Evolutionary conservation across 2,888 invertebrate genomes (phyloP), one percentile per base, ranked within the genome.

Genomic region (Mycogona germanica): DNA sequence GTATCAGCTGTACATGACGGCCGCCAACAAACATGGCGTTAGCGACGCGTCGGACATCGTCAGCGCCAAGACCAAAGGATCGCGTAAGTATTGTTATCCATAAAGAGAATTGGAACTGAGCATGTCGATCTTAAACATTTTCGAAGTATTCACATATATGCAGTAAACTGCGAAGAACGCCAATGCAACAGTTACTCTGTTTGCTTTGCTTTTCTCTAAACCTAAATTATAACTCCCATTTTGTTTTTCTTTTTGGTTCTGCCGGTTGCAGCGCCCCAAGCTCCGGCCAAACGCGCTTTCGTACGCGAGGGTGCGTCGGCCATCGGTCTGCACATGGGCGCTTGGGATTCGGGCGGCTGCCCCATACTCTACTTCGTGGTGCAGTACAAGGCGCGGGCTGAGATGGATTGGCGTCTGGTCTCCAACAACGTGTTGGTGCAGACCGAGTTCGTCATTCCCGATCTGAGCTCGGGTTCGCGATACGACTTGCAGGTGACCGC

Each of bases 281-380:
- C 81, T 51, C 84, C 88, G 0, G 74, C 78, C 58, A 82, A 84
- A 63, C 81, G 81, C 57, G 82, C 87, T 63, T 75, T 89, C 44
- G 76, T 91, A 58, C 73, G 77, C n/a, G 78, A 83, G 14, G 91
- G 91, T 69, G 79, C 83, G 56, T 82, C 85, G 3, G 84, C 83
- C 62, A 87, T 93, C 49, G 87, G 87, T 2, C 76, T 96, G 60
- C 91, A 91, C 67, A 78, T 96, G 62, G 85, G 82, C 65, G 84
- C 91, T 58, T 96, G 95, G 95, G 82, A 85, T 56, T 89, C 89
- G 68, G 91, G 92, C 53, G 92, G 92, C 57, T 96, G 95, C 68
- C 88, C 91, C 19, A 92, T 96, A 86, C 78, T 85, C 59, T 88
- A 91, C 69, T 95, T 92, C 69, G 91, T 93, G 58, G 87, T 95